phyloP scores from a whole-genome alignment of 2,113 vertebrate genomes.

The Pangasianodon gigas region DNA sequence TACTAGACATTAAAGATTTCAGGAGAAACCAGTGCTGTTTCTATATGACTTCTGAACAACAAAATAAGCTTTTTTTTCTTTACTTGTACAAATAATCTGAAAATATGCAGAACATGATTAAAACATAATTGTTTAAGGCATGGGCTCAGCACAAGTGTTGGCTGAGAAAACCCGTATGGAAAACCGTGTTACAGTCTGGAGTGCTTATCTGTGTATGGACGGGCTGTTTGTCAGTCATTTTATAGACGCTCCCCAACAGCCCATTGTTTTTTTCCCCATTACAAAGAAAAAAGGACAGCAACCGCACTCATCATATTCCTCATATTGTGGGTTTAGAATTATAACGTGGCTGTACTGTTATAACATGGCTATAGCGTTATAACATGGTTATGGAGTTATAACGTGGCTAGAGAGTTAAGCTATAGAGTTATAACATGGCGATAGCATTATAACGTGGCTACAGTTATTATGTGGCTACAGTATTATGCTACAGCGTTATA shows the following conservation, averaged over 20 bases:
- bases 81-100: not conserved
- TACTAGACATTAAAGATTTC: not conserved
- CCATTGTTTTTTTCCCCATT: no score
- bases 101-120: no score
- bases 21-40: not conserved
- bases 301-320: no score
- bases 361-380: no score
- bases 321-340: no score
- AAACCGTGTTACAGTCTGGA: not conserved
- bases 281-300: no score
- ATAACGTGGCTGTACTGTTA: no score
- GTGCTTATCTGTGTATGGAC: not conserved
- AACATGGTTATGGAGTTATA: not conserved
- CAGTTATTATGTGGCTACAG: not conserved
- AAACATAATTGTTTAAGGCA: no score
- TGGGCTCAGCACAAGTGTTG: no score
- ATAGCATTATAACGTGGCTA: not conserved
- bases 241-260: no score
- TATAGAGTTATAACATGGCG: not conserved
- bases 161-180: not conserved
- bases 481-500: no score
- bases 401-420: not conserved
- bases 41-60: not conserved
- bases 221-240: no score
- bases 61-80: not conserved